Evolutionary conservation across 2,113 vertebrate species (phyloP).

Genomic region (Cyanocitta stelleri): DNA sequence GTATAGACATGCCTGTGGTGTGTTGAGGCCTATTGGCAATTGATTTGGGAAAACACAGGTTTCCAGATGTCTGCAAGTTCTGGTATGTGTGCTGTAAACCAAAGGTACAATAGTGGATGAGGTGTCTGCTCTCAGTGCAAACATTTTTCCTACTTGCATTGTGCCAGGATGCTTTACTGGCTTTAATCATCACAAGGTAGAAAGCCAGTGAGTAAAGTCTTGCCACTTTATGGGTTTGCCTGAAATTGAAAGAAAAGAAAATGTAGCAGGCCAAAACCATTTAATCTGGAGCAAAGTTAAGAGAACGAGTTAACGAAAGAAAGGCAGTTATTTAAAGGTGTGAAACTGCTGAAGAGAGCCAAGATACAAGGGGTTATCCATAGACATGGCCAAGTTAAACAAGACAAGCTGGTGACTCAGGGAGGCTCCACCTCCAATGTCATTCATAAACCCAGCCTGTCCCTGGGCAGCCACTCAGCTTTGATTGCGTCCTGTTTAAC

Average conservation of each 20-base stretch:
- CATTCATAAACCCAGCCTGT: slow-evolving; percentile 1
- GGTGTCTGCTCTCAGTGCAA: background rate
- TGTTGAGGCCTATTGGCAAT: background rate
- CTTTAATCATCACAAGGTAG: background rate
- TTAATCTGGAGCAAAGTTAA: background rate
- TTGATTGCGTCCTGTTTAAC: background rate
- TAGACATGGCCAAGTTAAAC: slow-evolving; percentile 6
- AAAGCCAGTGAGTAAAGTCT: background rate
- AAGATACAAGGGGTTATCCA: background rate
- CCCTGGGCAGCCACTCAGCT: background rate
- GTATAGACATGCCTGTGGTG: background rate
- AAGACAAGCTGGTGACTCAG: background rate
- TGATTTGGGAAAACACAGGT: background rate
- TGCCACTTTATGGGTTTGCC: background rate
- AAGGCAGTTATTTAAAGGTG: slow-evolving; percentile 22
- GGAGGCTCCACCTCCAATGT: background rate
- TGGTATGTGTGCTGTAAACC: background rate
- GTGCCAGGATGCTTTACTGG: background rate
- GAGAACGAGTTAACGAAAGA: background rate
- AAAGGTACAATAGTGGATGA: background rate
- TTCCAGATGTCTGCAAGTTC: slow-evolving; percentile 20
- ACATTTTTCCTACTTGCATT: background rate
- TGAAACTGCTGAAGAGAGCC: background rate
- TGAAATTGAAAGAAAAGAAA: slow-evolving; percentile 4
- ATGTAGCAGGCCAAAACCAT: background rate